A percentile compares a stretch with the other conserved stretches of the same genome.
These are phyloP conservation scores for Porites cylindrica DNA, from an alignment of 92 coral and sea anemone genomes.

Conservation along the genomic window DNA sequence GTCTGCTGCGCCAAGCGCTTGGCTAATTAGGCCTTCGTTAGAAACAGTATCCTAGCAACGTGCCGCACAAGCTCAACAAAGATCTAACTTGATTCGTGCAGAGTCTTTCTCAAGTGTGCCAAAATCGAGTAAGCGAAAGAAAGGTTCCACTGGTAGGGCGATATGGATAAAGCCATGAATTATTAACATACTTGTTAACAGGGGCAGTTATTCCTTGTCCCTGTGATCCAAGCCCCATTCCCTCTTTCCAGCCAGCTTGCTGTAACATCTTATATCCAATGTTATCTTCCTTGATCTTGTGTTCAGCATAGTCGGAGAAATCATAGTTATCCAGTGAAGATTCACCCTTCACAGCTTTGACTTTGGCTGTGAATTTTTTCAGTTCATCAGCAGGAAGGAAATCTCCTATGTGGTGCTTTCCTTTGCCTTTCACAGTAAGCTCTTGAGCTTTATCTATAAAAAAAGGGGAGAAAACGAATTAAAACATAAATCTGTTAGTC, in stretches of 20 bases:
- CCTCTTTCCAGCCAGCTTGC: conserved; percentile 99
- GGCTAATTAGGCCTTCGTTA: too few relatives aligned
- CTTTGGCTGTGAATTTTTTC: conserved; percentile 92
- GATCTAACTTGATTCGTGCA: too few relatives aligned
- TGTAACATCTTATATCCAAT: conserved; percentile 98
- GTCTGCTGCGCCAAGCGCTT: too few relatives aligned
- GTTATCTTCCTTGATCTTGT: conserved; percentile 93
- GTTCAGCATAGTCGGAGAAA: conserved; percentile 96
- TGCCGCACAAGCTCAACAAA: too few relatives aligned
- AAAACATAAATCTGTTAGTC: too few relatives aligned
- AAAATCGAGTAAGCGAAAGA: too few relatives aligned
- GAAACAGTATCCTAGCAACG: too few relatives aligned
- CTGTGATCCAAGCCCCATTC: conserved; percentile 91
- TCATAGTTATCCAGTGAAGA: conserved; percentile 75
- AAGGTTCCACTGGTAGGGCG: too few relatives aligned
- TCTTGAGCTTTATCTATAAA: conserved; percentile 84
- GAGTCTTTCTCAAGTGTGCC: too few relatives aligned
- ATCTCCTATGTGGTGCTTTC: conserved; percentile 97
- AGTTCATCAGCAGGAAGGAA: conserved; percentile 95
- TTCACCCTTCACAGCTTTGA: conserved; percentile 91
- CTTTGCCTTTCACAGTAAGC: conserved; percentile 84
- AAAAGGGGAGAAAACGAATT: background rate
- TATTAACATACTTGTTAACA: conserved; percentile 79
- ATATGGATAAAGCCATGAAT: background rate
- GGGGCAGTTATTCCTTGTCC: conserved; percentile 99